Conservation (phyloP, 2,888 invertebrate species). For the Bugula neritina region DNA sequence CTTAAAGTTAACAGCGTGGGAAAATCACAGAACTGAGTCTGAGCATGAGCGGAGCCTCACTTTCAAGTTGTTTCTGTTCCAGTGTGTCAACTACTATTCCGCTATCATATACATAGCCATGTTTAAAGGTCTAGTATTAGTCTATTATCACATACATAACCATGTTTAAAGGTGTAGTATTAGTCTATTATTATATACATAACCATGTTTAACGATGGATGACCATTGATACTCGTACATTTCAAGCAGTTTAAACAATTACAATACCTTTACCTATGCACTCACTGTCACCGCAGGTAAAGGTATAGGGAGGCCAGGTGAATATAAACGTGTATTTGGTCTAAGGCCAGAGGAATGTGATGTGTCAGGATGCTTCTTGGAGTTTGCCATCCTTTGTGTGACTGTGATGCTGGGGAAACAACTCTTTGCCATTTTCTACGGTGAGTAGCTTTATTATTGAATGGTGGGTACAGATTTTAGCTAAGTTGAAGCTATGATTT, state of each 20-base stretch:
- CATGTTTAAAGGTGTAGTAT: constrained; percentile 39
- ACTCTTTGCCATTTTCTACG: constrained; percentile 78
- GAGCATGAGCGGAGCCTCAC: constrained; percentile 38
- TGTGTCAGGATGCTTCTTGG: constrained; percentile 26
- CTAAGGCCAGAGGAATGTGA: constrained; percentile 65
- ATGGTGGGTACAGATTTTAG: no score
- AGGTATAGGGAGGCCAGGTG: constrained; percentile 62
- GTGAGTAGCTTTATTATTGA: no score
- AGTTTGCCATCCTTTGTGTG: constrained; percentile 69
- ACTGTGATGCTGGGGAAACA: constrained; percentile 97
- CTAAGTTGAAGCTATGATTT: no score
- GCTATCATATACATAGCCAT: constrained; percentile 40
- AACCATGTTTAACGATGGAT: constrained; percentile 39
- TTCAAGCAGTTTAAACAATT: no score
- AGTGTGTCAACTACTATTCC: constrained; percentile 40
- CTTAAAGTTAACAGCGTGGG: constrained; percentile 74
- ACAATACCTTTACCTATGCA: no score
- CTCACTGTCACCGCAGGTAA: no score
- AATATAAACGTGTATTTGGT: constrained; percentile 66
- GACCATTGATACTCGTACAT: no score
- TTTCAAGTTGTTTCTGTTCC: constrained; percentile 39
- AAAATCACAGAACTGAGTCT: constrained; percentile 33
- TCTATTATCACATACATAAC: constrained; percentile 39
- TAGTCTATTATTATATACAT: constrained; percentile 39
- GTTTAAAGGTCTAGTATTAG: constrained; percentile 39